phyloP scores from a whole-genome alignment of 2,797 vertebrate genomes.

The Enoplosus armatus region DNA sequence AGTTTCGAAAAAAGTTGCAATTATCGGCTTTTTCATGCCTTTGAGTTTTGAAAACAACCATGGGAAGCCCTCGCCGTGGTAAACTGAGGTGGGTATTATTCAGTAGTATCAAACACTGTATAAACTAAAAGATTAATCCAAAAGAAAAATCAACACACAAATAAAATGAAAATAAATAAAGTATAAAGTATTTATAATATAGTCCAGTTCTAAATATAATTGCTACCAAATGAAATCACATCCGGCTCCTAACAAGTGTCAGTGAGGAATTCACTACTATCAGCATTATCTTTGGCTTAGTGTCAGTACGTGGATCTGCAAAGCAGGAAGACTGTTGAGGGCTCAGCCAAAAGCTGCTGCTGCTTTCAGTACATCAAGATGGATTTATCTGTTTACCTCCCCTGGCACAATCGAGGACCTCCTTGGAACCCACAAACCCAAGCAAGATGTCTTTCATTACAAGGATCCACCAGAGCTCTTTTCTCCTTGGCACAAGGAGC shows the following conservation, averaged over 20 bases:
- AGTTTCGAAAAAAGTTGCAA: neutral
- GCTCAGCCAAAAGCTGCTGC: constrained; percentile 78
- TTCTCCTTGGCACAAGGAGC: constrained; percentile 35
- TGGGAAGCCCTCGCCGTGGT: neutral
- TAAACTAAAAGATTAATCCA: neutral
- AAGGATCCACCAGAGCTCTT: constrained; percentile 20
- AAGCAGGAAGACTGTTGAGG: constrained; percentile 62
- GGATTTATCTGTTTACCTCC: constrained; percentile 68
- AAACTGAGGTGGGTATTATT: neutral
- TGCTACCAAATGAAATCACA: neutral
- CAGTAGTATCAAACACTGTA: neutral
- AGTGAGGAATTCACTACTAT: constrained; percentile 40
- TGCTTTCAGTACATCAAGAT: constrained; percentile 66
- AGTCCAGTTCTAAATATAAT: neutral
- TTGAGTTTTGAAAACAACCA: neutral
- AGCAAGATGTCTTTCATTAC: constrained; percentile 69
- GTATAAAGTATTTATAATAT: too few species aligned
- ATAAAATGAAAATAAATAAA: neutral
- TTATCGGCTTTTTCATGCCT: neutral
- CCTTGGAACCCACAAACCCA: constrained; percentile 58
- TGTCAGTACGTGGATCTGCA: constrained; percentile 45
- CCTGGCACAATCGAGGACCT: constrained; percentile 62
- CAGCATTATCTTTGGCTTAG: constrained; percentile 54
- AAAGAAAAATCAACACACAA: neutral
- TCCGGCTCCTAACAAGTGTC: constrained; percentile 1